phyloP scores from a whole-genome alignment of 2,113 vertebrate genomes.

The Myotis brandtii region DNA sequence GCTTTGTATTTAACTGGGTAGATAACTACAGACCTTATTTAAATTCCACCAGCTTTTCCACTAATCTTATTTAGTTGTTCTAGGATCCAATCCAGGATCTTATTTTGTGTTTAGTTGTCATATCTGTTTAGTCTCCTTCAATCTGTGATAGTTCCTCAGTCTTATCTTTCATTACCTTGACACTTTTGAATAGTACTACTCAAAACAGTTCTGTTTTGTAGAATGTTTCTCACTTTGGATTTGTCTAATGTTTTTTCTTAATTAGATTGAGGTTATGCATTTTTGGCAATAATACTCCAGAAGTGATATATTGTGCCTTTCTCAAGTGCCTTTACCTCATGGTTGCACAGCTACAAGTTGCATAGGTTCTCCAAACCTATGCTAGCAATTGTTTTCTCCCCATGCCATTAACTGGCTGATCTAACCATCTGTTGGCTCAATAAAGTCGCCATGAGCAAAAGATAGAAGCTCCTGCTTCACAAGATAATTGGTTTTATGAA shows the following conservation, averaged over 20 bases:
- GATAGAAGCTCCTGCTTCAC: not conserved
- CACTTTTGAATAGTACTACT: not conserved
- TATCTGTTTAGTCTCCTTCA: not conserved
- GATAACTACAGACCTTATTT: not conserved
- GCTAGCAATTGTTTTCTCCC: not conserved
- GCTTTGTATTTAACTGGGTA: not conserved
- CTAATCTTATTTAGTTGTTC: not conserved
- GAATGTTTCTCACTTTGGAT: not conserved
- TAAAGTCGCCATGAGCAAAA: not conserved
- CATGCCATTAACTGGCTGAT: not conserved
- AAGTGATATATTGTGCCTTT: not conserved
- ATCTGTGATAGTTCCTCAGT: not conserved
- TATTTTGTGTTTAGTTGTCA: not conserved
- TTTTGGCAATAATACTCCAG: not conserved
- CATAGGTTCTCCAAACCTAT: not conserved
- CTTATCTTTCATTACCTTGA: not conserved
- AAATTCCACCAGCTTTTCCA: not conserved
- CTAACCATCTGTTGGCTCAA: not conserved
- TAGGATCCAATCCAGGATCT: not conserved
- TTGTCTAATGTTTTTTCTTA: not conserved
- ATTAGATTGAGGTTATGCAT: not conserved
- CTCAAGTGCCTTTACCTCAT: not conserved
- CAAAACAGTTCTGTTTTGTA: not conserved
- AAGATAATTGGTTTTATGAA: not conserved
- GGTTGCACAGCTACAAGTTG: not conserved